Base-by-base conservation (phyloP, 2,113 vertebrate species). In the Tylochromis polylepis region DNA sequence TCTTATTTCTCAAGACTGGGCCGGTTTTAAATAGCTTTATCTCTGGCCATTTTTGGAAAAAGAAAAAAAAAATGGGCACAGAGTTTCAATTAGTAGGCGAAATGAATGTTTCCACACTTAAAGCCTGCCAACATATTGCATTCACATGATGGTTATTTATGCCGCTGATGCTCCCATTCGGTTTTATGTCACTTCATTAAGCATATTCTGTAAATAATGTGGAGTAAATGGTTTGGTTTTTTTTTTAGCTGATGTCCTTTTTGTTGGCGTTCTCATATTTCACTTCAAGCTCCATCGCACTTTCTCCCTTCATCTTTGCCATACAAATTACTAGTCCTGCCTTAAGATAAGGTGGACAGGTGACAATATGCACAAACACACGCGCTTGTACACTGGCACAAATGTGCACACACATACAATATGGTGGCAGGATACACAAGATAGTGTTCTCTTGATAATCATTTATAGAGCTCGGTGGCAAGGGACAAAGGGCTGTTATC, bases 401-500 rank as follows among this genome's bases (percentile, higher is more conserved):
- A 31, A 81, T 43, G 24, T 79, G 72, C 78, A 85, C 78, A 85
- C 75, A 81, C 81, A 91, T 87, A 85, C 22, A 29, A 22, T 81
- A 15, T 11, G 11, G 87, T 80, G 11, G 86, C 89, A 85, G 79
- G 86, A 88, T 80, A 83, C 85, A 79, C 90, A 79, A 90, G 70
- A 57, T 62, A 8, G 89, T 81, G 90, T 92, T 86, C 90, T 84
- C 65, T 80, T 89, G 93, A 94, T 94, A 95, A 94, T 92, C 85
- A 85, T 94, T 92, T 89, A 89, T 88, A 88, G 92, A 87, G 86
- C 81, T 36, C 2, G 14, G 79, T 83, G 70, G 83, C 20, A 80
- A 88, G 49, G 85, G 87, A 87, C 88, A 94, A 90, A 94, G 92
- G 92, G 91, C 88, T 84, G 90, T 95, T 95, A 95, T 96, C 93